Percentiles rank a stretch among this genome's conserved stretches.
phyloP scores from a whole-genome alignment of 2,888 invertebrate species.

The Trachelus iudaicus region DNA sequence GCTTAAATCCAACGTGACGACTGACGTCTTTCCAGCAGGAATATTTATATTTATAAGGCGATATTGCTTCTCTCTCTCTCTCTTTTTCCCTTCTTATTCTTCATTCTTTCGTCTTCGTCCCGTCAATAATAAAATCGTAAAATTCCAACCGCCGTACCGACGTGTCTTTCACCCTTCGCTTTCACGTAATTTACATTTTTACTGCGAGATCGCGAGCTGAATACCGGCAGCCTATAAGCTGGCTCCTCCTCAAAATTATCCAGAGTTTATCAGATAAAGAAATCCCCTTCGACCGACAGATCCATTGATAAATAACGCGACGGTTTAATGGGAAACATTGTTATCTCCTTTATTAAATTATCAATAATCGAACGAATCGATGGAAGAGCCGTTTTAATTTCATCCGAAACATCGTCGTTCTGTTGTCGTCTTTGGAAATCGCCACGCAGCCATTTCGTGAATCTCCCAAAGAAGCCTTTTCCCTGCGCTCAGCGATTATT shows the following conservation, averaged over 20 bases:
- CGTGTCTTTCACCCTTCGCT: neutral
- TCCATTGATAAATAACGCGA: neutral
- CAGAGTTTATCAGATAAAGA: neutral
- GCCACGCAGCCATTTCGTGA: no score
- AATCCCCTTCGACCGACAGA: neutral
- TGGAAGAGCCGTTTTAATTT: neutral
- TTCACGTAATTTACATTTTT: neutral
- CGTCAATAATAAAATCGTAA: neutral
- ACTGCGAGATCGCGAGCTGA: neutral
- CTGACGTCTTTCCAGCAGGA: neutral
- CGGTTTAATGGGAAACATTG: neutral
- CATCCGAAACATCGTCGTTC: no score
- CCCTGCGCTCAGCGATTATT: no score
- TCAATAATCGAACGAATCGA: neutral
- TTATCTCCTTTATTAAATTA: neutral
- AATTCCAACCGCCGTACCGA: neutral
- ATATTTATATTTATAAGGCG: neutral
- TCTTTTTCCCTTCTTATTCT: neutral
- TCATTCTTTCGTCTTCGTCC: neutral
- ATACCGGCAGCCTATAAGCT: neutral
- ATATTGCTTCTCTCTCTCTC: neutral
- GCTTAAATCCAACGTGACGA: no score
- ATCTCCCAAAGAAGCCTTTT: no score
- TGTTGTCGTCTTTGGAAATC: no score
- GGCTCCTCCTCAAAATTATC: neutral